Conservation (phyloP, 2,113 vertebrate genomes). For the Naja naja region DNA sequence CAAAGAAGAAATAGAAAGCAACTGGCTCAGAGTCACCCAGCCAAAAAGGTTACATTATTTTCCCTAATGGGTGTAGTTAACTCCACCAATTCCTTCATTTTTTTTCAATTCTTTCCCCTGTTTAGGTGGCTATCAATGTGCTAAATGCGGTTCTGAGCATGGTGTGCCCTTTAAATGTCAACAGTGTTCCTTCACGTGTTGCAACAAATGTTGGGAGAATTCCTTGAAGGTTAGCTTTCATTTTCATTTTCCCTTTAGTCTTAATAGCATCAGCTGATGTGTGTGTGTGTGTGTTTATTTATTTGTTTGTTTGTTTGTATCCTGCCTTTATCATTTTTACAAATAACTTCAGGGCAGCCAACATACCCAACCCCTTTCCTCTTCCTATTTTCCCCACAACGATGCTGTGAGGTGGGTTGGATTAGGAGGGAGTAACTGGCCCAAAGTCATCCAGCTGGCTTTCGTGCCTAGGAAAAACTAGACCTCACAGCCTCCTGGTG, state of each 20-base stretch:
- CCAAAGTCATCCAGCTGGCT: background rate
- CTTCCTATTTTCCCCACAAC: too few relatives aligned
- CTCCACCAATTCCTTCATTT: too few relatives aligned
- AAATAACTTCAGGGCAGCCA: background rate
- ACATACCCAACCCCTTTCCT: background rate
- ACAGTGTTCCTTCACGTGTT: background rate
- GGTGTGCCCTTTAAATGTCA: background rate
- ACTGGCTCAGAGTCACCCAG: too few relatives aligned
- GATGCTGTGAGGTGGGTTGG: background rate
- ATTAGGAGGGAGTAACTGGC: background rate
- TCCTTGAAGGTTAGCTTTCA: background rate
- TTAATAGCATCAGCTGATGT: background rate
- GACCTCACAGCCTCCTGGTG: background rate
- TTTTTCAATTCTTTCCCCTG: background rate
- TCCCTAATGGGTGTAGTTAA: too few relatives aligned
- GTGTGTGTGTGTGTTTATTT: too few relatives aligned
- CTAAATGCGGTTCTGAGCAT: background rate
- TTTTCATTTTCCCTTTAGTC: background rate
- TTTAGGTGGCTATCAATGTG: background rate
- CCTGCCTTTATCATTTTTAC: background rate
- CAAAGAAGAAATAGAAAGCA: background rate
- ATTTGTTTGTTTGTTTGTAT: background rate
- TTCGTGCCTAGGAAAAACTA: background rate
- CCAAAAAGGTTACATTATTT: too few relatives aligned
- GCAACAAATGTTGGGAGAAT: background rate